Evolutionary conservation across 2,797 vertebrate species (phyloP), one percentile per base, ranked within the genome.

Genomic region (Morelia viridis): DNA sequence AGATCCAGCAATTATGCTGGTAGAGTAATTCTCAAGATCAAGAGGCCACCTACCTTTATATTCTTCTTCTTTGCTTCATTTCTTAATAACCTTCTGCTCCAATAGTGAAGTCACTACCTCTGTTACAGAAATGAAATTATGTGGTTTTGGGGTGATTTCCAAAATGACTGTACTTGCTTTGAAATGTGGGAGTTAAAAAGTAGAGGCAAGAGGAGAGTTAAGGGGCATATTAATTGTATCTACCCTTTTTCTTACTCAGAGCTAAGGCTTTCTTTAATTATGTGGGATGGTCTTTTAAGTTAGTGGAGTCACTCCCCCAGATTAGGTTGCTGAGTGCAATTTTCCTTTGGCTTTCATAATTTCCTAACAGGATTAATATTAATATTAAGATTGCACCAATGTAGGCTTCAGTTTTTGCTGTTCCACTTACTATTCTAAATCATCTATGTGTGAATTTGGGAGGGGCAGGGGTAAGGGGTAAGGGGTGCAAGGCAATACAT

Each of bases 71-170:
- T 93, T 90, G 11, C 61, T 93, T 90, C 22, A 12, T 64, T 92
- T 90, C 94, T 95, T 92, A 64, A 5, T 62, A 94, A 91, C 61
- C 76, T 92, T 92, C 91, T 93, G 80, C 64, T 94, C 92, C 62
- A 89, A 86, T 84, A 89, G 46, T 89, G 89, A 57, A 94, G 56
- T 62, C 92, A n/a, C n/a, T 5, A 3, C 53, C 31, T 56, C 90
- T 92, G 87, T 19, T 92, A 76, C 93, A 87, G 58, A 94, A 90
- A 65, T 88, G 91, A 89, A 93, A 80, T 46, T 90, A 89, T 65
- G 19, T 12, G 93, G 92, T 93, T 91, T 94, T 35, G n/a, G 89
- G 26, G 35, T 60, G 24, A 65, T 28, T 41, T 53, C 90, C 26
- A 84, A 91, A 60, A 86, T 62, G 50, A 28, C 87, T 89, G 24